Percentiles rank a stretch among this genome's conserved stretches.
These are phyloP conservation scores for Latrodectus hesperus DNA, from an alignment of 2,888 invertebrate genomes.

Conservation along the genomic window DNA sequence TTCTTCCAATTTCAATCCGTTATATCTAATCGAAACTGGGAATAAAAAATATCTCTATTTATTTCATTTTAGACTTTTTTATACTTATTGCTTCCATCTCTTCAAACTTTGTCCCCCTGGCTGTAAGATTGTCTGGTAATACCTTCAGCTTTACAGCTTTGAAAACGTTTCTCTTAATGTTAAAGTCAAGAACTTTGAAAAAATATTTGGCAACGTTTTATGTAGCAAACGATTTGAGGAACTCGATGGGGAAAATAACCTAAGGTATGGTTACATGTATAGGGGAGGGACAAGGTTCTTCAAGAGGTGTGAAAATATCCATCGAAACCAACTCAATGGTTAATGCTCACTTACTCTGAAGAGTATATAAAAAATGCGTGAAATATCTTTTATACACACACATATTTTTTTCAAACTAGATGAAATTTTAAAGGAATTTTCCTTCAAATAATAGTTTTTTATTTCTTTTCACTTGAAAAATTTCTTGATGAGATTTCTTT, in stretches of 20 bases:
- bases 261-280: slow-evolving; percentile 41
- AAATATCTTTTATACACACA: neutral
- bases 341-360: slow-evolving; percentile 35
- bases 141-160: slow-evolving; percentile 48
- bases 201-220: slow-evolving; percentile 26
- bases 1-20: slow-evolving; percentile 67
- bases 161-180: slow-evolving; percentile 20
- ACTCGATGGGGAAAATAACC: slow-evolving; percentile 52
- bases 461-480: neutral
- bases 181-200: slow-evolving; percentile 42
- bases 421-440: neutral
- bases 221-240: slow-evolving; percentile 41
- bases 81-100: slow-evolving; percentile 22
- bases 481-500: neutral
- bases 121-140: slow-evolving; percentile 56
- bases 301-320: slow-evolving; percentile 6
- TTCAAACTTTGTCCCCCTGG: slow-evolving; percentile 54
- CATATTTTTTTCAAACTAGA: neutral
- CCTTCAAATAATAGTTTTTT: neutral
- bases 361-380: too few relatives aligned
- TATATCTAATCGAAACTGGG: slow-evolving; percentile 65
- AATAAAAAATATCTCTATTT: slow-evolving; percentile 29
- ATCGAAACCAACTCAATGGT: slow-evolving; percentile 12
- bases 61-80: slow-evolving; percentile 30
- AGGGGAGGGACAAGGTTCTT: neutral